phyloP scores from a whole-genome alignment of 1,140 invertebrate genomes.

The Archivesica marissinica region DNA sequence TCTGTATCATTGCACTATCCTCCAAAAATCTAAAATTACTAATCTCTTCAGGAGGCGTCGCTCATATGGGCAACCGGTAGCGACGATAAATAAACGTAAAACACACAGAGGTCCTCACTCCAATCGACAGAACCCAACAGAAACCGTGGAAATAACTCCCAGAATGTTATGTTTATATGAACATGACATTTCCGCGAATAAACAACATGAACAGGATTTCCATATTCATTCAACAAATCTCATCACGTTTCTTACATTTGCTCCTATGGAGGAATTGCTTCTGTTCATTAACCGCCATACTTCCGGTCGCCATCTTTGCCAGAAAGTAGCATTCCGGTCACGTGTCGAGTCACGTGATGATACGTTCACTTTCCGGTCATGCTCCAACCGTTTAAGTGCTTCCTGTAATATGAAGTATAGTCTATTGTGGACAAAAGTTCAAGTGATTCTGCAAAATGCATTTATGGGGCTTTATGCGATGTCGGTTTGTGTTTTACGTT shows the following conservation, averaged over 20 bases:
- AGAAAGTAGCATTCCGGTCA: constrained; percentile 43
- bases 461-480: too few relatives aligned
- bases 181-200: background rate
- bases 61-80: too few relatives aligned
- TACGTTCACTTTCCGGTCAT: constrained; percentile 72
- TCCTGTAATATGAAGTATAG: constrained; percentile 53
- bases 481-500: too few relatives aligned
- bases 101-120: too few relatives aligned
- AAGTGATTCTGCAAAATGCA: too few relatives aligned
- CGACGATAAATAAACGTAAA: too few relatives aligned
- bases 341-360: background rate
- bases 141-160: too few relatives aligned
- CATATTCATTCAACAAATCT: background rate
- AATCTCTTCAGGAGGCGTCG: too few relatives aligned
- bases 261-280: constrained; percentile 68
- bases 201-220: background rate
- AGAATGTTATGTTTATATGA: background rate
- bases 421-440: too few relatives aligned
- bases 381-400: constrained; percentile 73
- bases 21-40: too few relatives aligned
- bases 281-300: constrained; percentile 74
- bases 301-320: constrained; percentile 59
- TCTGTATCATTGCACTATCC: too few relatives aligned
- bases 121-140: background rate
- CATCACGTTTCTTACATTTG: constrained; percentile 73